Conservation (phyloP, 2,888 invertebrate species). For the Cheilosia soror region DNA sequence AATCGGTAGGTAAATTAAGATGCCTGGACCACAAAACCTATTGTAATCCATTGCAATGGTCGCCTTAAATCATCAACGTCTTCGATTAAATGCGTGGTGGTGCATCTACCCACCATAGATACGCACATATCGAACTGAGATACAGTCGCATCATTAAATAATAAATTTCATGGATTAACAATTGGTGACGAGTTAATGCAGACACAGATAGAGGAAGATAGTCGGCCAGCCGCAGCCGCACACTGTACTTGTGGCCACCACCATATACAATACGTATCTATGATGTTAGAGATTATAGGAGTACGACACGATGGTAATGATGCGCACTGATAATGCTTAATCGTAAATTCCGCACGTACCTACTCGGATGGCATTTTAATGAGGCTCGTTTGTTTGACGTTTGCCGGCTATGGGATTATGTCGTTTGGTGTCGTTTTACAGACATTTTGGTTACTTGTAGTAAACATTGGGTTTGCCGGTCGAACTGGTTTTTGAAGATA, state of each 20-base stretch:
- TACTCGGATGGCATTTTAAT: constrained; percentile 59
- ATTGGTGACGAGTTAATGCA: constrained; percentile 40
- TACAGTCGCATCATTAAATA: constrained; percentile 36
- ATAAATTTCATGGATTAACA: constrained; percentile 59
- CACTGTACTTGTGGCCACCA: constrained; percentile 7
- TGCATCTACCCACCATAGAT: neutral
- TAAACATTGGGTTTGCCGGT: neutral
- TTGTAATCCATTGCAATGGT: constrained; percentile 43
- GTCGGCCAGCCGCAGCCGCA: constrained; percentile 4
- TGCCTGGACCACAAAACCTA: constrained; percentile 49
- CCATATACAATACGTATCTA: constrained; percentile 2
- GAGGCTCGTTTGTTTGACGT: constrained; percentile 57
- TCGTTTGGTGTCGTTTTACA: constrained; percentile 9
- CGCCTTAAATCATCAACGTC: constrained; percentile 40
- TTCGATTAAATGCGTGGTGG: neutral
- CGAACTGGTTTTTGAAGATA: constrained; percentile 6
- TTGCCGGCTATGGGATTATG: constrained; percentile 18
- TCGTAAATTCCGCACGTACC: constrained; percentile 42
- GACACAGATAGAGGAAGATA: neutral
- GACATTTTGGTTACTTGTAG: constrained; percentile 38
- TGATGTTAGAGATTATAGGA: constrained; percentile 48
- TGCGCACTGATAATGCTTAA: constrained; percentile 56
- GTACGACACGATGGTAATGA: constrained; percentile 56
- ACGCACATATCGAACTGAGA: neutral
- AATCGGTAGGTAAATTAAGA: constrained; percentile 61